Evolutionary conservation across 2,113 vertebrate genomes (phyloP).

Genomic region (Clarias batrachus): DNA sequence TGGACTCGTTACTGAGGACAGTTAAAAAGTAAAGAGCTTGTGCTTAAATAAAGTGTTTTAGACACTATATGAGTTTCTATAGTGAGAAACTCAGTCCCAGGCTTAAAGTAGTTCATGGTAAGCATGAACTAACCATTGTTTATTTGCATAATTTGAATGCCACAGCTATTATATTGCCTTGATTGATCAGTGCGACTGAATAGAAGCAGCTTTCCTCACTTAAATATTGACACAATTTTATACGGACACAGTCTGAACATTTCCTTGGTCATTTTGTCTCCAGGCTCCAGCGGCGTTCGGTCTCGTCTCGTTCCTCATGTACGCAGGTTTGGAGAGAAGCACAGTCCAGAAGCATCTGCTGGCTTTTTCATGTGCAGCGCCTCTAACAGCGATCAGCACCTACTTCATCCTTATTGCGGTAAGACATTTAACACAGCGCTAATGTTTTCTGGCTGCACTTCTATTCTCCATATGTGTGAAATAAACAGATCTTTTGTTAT

Average conservation of each 20-base stretch:
- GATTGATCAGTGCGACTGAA: neutral
- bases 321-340: constrained; percentile 71
- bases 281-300: constrained; percentile 79
- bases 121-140: neutral
- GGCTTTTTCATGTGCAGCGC: constrained; percentile 76
- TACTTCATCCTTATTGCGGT: constrained; percentile 73
- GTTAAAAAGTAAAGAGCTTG: neutral
- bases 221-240: neutral
- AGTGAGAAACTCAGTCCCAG: neutral
- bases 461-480: neutral
- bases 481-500: neutral
- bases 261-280: neutral
- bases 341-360: constrained; percentile 75
- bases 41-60: neutral
- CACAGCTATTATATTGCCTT: neutral
- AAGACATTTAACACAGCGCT: constrained; percentile 39
- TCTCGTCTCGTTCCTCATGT: constrained; percentile 77
- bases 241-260: neutral
- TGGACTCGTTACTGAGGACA: neutral
- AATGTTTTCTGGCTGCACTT: neutral
- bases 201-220: neutral
- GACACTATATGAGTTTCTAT: no score
- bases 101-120: no score
- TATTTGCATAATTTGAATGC: neutral
- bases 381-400: constrained; percentile 70